phyloP scores from a whole-genome alignment of 2,888 invertebrate species.

The Oligia strigilis region DNA sequence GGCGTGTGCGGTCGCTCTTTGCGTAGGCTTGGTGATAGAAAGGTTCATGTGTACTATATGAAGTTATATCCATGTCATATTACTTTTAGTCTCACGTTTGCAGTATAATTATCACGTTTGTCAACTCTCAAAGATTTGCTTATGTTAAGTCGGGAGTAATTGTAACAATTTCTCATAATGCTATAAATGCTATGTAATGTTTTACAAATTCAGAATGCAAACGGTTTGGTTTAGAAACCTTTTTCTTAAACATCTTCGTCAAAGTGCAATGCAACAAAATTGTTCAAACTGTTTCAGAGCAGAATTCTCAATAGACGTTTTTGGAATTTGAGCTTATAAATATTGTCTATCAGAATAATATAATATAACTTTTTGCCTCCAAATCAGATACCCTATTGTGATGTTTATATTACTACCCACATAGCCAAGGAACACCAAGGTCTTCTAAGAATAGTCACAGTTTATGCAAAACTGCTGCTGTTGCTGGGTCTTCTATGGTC shows the following conservation, averaged over 20 bases:
- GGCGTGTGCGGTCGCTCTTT: slow-evolving; percentile 49
- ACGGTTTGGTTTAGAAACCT: neutral
- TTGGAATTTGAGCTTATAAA: neutral
- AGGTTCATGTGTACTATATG: neutral
- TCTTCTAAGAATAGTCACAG: slow-evolving; percentile 8
- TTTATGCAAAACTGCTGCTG: slow-evolving; percentile 30
- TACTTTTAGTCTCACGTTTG: neutral
- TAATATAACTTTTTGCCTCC: neutral
- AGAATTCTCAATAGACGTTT: neutral
- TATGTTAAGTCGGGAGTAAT: neutral
- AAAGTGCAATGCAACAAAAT: too few species aligned
- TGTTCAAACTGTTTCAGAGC: neutral
- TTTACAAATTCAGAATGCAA: neutral
- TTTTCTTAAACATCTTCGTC: neutral
- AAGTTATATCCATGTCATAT: neutral
- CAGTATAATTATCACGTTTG: neutral
- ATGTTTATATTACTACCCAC: neutral
- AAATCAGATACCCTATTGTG: neutral
- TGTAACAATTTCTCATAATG: neutral
- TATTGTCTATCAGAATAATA: neutral
- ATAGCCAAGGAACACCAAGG: neutral
- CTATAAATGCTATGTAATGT: too few species aligned
- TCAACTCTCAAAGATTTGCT: neutral
- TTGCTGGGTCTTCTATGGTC: slow-evolving; percentile 30
- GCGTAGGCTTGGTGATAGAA: slow-evolving; percentile 41